phyloP scores from a whole-genome alignment of 2,797 vertebrate genomes.

The Sarcoramphus papa region DNA sequence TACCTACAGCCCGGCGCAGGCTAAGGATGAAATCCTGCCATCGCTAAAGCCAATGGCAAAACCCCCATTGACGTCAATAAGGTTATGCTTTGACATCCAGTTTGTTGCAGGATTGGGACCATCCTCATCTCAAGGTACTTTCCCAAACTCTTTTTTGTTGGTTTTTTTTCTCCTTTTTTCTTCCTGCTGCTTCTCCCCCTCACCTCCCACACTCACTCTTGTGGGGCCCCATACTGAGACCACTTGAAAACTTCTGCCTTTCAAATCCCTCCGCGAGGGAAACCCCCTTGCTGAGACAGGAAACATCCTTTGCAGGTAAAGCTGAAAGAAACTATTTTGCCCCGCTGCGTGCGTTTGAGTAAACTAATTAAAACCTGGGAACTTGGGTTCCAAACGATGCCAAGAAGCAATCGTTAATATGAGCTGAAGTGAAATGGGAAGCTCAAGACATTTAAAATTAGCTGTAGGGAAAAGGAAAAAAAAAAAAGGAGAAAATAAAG shows the following conservation, averaged over 20 bases:
- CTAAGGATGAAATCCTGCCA: not conserved
- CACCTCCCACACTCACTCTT: conserved; percentile 28
- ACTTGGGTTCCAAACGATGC: not conserved
- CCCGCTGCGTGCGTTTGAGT: not conserved
- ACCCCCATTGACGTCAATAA: not conserved
- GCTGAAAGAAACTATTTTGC: conserved; percentile 57
- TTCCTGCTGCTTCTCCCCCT: conserved; percentile 6
- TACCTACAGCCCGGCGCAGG: not conserved
- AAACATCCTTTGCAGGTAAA: conserved; percentile 59
- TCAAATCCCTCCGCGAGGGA: not conserved
- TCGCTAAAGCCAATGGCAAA: not conserved
- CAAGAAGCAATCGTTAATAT: conserved; percentile 28
- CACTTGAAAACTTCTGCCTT: conserved; percentile 45
- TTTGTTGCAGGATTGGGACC: conserved; percentile 26
- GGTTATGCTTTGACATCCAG: not conserved
- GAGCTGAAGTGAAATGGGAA: conserved; percentile 34
- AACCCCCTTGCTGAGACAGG: conserved; percentile 1
- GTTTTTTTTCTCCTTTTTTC: not conserved
- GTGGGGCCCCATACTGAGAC: conserved; percentile 34
- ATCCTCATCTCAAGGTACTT: conserved; percentile 34
- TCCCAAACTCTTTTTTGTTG: not conserved
- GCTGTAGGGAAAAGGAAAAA: not conserved
- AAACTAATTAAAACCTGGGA: conserved; percentile 63
- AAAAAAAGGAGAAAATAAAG: fast-evolving
- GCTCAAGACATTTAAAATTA: conserved; percentile 28